A percentile compares a stretch with the other conserved stretches of the same genome.
Conservation (phyloP, 1,140 invertebrate genomes). For the Zaprionus davidi region DNA sequence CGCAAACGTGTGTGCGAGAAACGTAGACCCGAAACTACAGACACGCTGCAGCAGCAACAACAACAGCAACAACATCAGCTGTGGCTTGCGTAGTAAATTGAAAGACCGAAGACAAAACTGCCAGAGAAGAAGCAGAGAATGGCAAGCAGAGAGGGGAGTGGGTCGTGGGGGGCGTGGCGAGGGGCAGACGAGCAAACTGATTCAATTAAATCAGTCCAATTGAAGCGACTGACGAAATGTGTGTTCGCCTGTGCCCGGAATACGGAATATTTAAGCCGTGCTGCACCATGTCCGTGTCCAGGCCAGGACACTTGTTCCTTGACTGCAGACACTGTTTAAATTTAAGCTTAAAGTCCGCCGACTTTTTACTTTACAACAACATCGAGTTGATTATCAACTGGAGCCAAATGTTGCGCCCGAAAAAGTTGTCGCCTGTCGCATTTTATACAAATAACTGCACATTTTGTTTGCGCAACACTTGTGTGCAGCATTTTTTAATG, state of each 20-base stretch:
- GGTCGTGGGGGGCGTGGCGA: neutral
- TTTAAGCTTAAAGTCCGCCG: conserved; percentile 59
- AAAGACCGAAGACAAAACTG: conserved; percentile 65
- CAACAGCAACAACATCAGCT: conserved; percentile 47
- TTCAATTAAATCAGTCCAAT: conserved; percentile 83
- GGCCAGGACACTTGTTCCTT: conserved; percentile 38
- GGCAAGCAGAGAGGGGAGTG: conserved; percentile 8
- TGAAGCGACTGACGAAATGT: conserved; percentile 76
- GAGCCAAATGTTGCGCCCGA: conserved; percentile 65
- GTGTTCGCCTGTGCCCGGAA: conserved; percentile 63
- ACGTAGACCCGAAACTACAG: conserved; percentile 40
- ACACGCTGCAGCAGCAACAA: conserved; percentile 54
- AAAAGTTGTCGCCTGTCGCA: conserved; percentile 62
- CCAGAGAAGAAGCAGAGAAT: conserved; percentile 11
- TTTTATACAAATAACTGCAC: conserved; percentile 80
- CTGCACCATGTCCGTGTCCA: conserved; percentile 1
- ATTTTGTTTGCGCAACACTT: conserved; percentile 80
- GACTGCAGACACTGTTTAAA: conserved; percentile 61
- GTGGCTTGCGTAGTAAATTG: conserved; percentile 67
- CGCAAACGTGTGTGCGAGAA: conserved; percentile 72
- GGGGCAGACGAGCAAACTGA: conserved; percentile 69
- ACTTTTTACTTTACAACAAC: neutral
- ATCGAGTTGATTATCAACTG: conserved; percentile 65
- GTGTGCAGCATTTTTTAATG: conserved; percentile 74
- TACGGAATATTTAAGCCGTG: conserved; percentile 74